Evolutionary conservation across 2,113 vertebrate species (phyloP).

Genomic region (Macquaria ambigua): DNA sequence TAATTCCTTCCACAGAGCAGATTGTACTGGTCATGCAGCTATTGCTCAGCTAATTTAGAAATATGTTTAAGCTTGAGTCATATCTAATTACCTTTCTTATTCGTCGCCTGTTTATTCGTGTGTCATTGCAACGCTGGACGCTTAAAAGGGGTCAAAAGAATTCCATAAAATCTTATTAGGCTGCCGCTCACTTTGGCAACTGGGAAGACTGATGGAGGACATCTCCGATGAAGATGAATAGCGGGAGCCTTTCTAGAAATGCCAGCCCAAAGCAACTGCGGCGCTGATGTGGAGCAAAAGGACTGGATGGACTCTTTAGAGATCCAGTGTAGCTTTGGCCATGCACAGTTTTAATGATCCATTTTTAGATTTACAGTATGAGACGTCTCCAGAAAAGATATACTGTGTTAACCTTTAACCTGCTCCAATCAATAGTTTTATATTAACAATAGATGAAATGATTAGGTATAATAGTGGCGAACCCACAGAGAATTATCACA

Average conservation of each 20-base stretch:
- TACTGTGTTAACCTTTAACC: not conserved
- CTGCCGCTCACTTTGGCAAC: constrained; percentile 6
- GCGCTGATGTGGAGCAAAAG: not conserved
- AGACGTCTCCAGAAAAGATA: no score
- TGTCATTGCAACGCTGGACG: constrained; percentile 26
- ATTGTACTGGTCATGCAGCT: constrained; percentile 45
- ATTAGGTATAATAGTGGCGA: not conserved
- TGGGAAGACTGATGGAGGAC: constrained; percentile 27
- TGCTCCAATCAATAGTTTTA: not conserved
- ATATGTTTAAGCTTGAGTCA: constrained; percentile 62
- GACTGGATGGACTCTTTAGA: constrained; percentile 11
- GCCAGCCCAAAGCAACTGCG: constrained; percentile 12
- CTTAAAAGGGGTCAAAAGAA: constrained; percentile 59
- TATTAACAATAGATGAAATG: not conserved
- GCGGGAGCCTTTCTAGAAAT: constrained; percentile 33
- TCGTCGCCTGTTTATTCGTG: constrained; percentile 65
- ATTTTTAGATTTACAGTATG: not conserved
- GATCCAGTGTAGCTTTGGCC: not conserved
- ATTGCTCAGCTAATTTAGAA: constrained; percentile 55
- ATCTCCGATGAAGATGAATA: constrained; percentile 46
- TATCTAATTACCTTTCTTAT: constrained; percentile 68
- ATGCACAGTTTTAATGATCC: not conserved
- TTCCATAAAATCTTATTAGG: constrained; percentile 48
- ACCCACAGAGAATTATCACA: no score
- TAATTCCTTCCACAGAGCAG: constrained; percentile 60